Base-by-base conservation (phyloP, 1,140 invertebrate species). In the Globodera rostochiensis region DNA sequence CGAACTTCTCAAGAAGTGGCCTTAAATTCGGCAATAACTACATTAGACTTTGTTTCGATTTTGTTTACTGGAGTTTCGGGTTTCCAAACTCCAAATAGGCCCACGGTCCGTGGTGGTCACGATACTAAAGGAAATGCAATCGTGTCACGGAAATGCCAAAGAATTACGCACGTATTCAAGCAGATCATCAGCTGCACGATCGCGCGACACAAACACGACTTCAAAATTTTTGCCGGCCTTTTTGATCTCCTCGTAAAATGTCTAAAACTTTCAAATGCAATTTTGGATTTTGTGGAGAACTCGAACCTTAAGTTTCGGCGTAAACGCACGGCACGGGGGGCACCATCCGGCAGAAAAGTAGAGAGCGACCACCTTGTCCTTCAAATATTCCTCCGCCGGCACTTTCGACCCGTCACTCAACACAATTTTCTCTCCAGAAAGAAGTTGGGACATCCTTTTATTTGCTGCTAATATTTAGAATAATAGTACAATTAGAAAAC, bases 331-430 rank as follows among this genome's bases (percentile, higher is more conserved):
- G 73, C 87, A 88, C 7, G 88, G 87, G 13, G 87, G 88, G 53
- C 87, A 90, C 87, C 87, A 90, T 2, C 87, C 87, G 66, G 87
- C 87, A 15, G 87, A 90, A 74, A 88, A 88, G 66, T 88, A 88
- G 21, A 88, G 60, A 36, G 87, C 87, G 64, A 90, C 87, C 53
- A 88, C 86, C 53, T 88, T 88, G 73, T 83, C 85, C 67, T 89
- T 80, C 7, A 88, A 78, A 50, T 76, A 76, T 69, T 88, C 85
- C 13, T 80, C 81, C 5, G 88, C 88, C 21, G 81, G 76, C 57
- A 84, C 87, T 49, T 84, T 83, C 5, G 64, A 75, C n/a, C 79
- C 85, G 60, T 89, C 87, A 69, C 74, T 53, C 25, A 80, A 49
- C 7, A 88, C 79, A 46, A 89, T 46, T 50, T 81, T 73, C 25